Conservation (phyloP, 2,888 invertebrate genomes). For the Sphinx pinastri region DNA sequence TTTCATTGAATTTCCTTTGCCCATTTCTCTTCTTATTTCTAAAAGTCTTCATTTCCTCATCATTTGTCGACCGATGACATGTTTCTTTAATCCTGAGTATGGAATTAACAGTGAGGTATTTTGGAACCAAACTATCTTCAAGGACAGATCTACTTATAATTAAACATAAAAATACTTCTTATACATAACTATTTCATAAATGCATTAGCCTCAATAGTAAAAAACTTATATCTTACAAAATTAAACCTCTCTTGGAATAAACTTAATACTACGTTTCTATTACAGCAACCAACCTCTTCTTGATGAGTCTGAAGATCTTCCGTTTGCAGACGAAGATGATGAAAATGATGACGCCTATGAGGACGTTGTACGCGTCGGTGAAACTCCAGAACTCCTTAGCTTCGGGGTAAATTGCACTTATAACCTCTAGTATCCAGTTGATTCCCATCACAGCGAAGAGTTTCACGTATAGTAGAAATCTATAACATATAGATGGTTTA, state of each 20-base stretch:
- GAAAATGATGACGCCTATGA: constrained; percentile 88
- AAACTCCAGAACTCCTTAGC: constrained; percentile 82
- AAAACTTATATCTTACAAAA: background rate
- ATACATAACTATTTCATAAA: background rate
- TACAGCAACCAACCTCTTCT: constrained; percentile 78
- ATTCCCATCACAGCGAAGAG: constrained; percentile 89
- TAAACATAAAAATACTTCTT: background rate
- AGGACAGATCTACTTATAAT: background rate
- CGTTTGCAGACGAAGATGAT: constrained; percentile 89
- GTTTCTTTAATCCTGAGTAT: constrained; percentile 59
- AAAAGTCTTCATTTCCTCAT: constrained; percentile 36
- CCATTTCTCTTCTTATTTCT: constrained; percentile 38
- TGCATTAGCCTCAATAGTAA: background rate
- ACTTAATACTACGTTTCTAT: background rate
- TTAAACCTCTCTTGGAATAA: background rate
- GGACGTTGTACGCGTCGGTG: constrained; percentile 87
- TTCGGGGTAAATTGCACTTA: constrained; percentile 84
- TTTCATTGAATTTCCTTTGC: constrained; percentile 42
- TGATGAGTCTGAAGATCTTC: constrained; percentile 85
- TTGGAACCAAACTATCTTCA: background rate
- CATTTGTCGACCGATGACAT: constrained; percentile 44
- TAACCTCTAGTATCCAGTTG: constrained; percentile 89
- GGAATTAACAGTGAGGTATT: background rate
- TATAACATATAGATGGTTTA: constrained; percentile 57
- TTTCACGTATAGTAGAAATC: constrained; percentile 87